Evolutionary conservation across 2,888 invertebrate species (phyloP).

Genomic region (Autographa gamma): DNA sequence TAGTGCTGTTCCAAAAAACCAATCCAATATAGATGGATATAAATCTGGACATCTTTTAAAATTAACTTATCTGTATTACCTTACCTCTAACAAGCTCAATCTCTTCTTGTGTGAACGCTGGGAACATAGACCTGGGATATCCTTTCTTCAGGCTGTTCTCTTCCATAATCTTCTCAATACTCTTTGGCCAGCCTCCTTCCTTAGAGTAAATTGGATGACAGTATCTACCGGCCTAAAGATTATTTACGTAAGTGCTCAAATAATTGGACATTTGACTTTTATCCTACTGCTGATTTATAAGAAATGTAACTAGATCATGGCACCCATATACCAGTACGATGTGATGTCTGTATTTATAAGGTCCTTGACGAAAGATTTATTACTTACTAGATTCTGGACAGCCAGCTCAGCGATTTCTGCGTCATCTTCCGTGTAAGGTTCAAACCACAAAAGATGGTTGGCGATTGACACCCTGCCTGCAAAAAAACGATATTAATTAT

Average conservation of each 20-base stretch:
- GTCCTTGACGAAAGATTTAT: background rate
- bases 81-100: constrained; percentile 72
- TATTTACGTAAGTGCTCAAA: background rate
- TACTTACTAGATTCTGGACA: constrained; percentile 8
- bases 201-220: constrained; percentile 80
- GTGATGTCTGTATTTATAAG: no score
- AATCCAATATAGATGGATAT: no score
- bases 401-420: constrained; percentile 49
- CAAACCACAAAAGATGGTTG: constrained; percentile 62
- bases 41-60: no score
- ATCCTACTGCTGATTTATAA: no score
- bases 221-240: constrained; percentile 72
- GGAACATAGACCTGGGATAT: constrained; percentile 78
- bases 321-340: no score
- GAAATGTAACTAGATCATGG: no score
- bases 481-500: background rate
- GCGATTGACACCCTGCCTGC: constrained; percentile 61
- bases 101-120: constrained; percentile 80
- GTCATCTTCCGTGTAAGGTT: constrained; percentile 48
- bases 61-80: background rate
- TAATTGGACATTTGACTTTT: no score
- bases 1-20: no score
- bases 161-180: constrained; percentile 76
- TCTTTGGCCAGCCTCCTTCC: constrained; percentile 85
- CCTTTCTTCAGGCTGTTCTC: constrained; percentile 78